Percentiles rank a stretch among this genome's conserved stretches.
Conservation (phyloP, 1,140 invertebrate species). For the Alviniconcha marisindica region DNA sequence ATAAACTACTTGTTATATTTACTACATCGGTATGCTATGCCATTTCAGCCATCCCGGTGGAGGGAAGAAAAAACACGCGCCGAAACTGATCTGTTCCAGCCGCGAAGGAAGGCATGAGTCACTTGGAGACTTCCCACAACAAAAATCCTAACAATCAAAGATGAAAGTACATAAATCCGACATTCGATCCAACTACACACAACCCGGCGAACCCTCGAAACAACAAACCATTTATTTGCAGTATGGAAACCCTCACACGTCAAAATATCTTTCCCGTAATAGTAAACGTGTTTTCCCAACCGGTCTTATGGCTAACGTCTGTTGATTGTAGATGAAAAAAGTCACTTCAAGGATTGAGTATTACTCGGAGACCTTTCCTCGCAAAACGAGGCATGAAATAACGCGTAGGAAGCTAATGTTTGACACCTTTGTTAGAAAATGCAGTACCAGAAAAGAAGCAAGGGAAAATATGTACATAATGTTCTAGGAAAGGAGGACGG, state of each 20-base stretch:
- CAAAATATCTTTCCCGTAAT: background rate
- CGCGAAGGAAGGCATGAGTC: too few species aligned
- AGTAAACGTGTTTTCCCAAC: constrained; percentile 14
- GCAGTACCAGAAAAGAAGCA: background rate
- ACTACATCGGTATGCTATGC: too few species aligned
- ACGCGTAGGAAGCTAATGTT: background rate
- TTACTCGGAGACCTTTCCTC: too few species aligned
- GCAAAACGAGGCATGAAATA: too few species aligned
- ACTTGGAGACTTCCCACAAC: too few species aligned
- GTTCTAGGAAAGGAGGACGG: background rate
- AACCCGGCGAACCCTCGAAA: background rate
- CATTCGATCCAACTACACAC: constrained; percentile 4
- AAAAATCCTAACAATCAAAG: background rate
- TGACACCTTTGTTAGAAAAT: background rate
- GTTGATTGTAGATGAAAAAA: constrained; percentile 8
- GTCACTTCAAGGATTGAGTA: too few species aligned
- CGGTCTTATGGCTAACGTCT: constrained; percentile 17
- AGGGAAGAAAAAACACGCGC: too few species aligned
- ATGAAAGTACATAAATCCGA: background rate
- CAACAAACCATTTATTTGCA: constrained; percentile 22
- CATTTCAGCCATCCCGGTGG: too few species aligned
- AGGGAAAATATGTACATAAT: background rate
- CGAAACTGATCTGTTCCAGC: too few species aligned
- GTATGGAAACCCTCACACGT: background rate
- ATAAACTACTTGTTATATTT: too few species aligned